Conservation (phyloP, 2,113 vertebrate genomes). For the Sterna hirundo region DNA sequence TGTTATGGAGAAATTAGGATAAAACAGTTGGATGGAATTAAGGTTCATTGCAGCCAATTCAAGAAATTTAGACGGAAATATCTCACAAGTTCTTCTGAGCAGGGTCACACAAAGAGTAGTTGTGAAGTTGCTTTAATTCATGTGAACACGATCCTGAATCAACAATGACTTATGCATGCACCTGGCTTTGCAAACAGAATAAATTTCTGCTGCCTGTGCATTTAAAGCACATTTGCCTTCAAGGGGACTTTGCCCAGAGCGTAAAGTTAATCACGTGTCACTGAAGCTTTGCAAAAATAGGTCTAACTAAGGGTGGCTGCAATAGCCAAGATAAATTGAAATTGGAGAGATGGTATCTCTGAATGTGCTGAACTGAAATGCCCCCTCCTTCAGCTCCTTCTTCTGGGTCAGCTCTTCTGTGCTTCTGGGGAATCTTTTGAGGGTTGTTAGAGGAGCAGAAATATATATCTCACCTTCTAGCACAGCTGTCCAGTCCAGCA, state of each 20-base stretch:
- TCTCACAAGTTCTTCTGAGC: background rate
- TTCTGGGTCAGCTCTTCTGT: background rate
- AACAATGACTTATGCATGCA: background rate
- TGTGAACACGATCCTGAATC: background rate
- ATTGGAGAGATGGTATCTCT: background rate
- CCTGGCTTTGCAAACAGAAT: background rate
- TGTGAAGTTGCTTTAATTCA: background rate
- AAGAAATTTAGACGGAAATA: background rate
- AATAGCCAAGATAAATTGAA: background rate
- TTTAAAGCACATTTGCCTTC: background rate
- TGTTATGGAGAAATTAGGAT: background rate
- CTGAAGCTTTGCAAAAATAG: background rate
- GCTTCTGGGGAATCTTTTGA: background rate
- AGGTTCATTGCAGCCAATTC: background rate
- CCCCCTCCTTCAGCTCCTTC: background rate
- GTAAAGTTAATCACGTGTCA: background rate
- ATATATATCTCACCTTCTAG: background rate
- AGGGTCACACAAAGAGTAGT: background rate
- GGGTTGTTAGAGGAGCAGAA: background rate
- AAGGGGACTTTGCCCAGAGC: background rate
- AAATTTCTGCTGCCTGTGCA: background rate
- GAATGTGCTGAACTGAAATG: background rate
- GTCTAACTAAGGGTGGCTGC: background rate
- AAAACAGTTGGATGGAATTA: background rate
- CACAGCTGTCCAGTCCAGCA: background rate